Conservation (phyloP, 2,113 vertebrate genomes). For the Chaenocephalus aceratus region DNA sequence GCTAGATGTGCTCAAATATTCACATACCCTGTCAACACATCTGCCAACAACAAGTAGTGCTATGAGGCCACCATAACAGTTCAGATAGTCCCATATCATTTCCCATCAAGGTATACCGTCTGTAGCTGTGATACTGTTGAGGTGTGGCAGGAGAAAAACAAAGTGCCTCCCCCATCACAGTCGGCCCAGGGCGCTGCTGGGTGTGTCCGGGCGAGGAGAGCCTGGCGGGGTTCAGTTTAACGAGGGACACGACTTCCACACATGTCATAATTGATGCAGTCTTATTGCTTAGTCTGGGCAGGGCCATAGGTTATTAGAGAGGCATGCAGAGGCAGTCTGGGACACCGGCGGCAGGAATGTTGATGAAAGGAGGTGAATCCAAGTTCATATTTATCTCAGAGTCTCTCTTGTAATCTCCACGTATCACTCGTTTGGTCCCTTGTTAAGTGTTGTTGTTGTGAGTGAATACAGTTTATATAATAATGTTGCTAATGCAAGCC, state of each 20-base stretch:
- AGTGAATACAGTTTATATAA: too few species aligned
- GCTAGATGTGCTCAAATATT: neutral
- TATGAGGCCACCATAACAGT: neutral
- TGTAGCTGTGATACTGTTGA: neutral
- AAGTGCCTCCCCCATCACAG: slow-evolving; percentile 20
- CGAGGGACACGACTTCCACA: slow-evolving; percentile 41
- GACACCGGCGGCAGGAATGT: slow-evolving; percentile 52
- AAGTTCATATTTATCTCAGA: slow-evolving; percentile 25
- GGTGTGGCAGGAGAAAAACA: slow-evolving; percentile 3
- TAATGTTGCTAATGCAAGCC: too few species aligned
- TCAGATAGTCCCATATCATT: neutral
- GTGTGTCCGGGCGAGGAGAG: slow-evolving; percentile 18
- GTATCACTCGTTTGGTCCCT: neutral
- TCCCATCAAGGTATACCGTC: neutral
- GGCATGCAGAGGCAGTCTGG: slow-evolving; percentile 30
- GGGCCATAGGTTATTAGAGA: slow-evolving; percentile 47
- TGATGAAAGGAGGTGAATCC: slow-evolving; percentile 48
- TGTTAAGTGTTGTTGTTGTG: too few species aligned
- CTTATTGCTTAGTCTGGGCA: slow-evolving; percentile 52
- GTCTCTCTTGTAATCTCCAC: slow-evolving; percentile 12
- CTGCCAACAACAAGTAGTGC: neutral
- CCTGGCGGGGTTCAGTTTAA: slow-evolving; percentile 24
- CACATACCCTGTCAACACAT: neutral
- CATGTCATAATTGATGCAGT: slow-evolving; percentile 58
- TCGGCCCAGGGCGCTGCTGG: slow-evolving; percentile 12